Percentiles rank a stretch among this genome's conserved stretches.
Evolutionary conservation across 2,797 vertebrate genomes (phyloP).

Genomic region (Lophius americanus): DNA sequence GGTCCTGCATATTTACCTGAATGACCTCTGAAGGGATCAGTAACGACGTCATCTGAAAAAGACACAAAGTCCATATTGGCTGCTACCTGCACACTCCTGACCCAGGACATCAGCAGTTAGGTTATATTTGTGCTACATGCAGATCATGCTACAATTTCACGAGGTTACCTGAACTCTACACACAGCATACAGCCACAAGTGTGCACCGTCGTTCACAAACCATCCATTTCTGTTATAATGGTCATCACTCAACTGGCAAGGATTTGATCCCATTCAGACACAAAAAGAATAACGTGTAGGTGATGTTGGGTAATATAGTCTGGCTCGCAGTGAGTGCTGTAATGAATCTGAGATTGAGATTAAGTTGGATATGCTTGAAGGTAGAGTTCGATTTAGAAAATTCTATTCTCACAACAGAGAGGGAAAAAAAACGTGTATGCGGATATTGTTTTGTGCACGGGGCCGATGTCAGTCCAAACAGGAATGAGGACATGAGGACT

Average conservation of each 20-base stretch:
- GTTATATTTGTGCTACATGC: too few species aligned
- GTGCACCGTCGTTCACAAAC: background rate
- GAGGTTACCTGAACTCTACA: background rate
- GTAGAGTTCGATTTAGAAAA: too few species aligned
- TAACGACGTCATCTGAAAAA: constrained; percentile 12
- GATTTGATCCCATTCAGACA: constrained; percentile 15
- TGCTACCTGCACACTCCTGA: background rate
- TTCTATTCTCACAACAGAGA: too few species aligned
- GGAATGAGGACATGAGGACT: background rate
- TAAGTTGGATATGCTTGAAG: too few species aligned
- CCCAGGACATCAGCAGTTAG: too few species aligned
- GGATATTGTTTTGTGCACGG: too few species aligned
- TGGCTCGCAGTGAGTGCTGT: background rate
- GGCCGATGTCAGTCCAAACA: background rate
- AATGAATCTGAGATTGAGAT: background rate
- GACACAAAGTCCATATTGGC: constrained; percentile 10
- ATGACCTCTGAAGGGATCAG: background rate
- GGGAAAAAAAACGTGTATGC: too few species aligned
- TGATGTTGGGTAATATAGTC: background rate
- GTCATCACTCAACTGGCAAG: constrained; percentile 2
- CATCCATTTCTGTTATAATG: background rate
- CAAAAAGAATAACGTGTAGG: background rate
- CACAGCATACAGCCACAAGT: background rate
- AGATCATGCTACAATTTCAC: too few species aligned
- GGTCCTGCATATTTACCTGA: too few species aligned